These are phyloP conservation scores for Pseudopleuronectes americanus DNA, from an alignment of 2,797 vertebrate species.

Conservation along the genomic window DNA sequence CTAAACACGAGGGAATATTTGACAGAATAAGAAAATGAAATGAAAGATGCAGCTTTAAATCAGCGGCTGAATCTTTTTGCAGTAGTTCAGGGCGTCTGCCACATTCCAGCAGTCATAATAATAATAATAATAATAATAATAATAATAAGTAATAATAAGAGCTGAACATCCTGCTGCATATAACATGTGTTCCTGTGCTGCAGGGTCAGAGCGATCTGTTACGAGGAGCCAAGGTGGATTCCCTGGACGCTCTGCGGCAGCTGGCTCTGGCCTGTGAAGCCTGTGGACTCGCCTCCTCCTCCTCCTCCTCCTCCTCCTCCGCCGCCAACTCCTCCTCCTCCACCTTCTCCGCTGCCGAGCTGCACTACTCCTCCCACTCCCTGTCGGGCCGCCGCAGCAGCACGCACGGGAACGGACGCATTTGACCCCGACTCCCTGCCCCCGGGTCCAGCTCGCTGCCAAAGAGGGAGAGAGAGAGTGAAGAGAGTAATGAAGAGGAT, in stretches of 20 bases:
- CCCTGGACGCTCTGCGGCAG: constrained; percentile 94
- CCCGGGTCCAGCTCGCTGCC: constrained; percentile 13
- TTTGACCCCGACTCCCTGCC: constrained; percentile 63
- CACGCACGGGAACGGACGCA: constrained; percentile 83
- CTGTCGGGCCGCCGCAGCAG: constrained; percentile 73
- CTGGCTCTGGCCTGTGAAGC: constrained; percentile 93
- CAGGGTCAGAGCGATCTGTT: constrained; percentile 96
- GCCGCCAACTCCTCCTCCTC: constrained; percentile 74
- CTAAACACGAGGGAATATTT: too few species aligned
- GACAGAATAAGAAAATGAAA: too few species aligned
- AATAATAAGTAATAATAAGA: background rate
- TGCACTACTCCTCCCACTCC: constrained; percentile 78
- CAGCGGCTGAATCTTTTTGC: too few species aligned
- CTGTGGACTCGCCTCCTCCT: constrained; percentile 86
- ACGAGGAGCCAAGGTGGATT: constrained; percentile 92
- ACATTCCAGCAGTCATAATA: too few species aligned
- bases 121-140: background rate
- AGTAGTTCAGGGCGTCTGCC: too few species aligned
- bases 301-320: constrained; percentile 70
- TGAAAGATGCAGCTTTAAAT: too few species aligned
- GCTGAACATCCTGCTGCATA: too few species aligned
- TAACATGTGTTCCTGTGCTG: constrained; percentile 16
- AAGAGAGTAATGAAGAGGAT: background rate
- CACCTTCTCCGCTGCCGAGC: constrained; percentile 70
- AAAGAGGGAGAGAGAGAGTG: constrained; percentile 24